Evolutionary conservation across 2,888 invertebrate species (phyloP), one percentile per base, ranked within the genome.

Genomic region (Drosophila anceps): DNA sequence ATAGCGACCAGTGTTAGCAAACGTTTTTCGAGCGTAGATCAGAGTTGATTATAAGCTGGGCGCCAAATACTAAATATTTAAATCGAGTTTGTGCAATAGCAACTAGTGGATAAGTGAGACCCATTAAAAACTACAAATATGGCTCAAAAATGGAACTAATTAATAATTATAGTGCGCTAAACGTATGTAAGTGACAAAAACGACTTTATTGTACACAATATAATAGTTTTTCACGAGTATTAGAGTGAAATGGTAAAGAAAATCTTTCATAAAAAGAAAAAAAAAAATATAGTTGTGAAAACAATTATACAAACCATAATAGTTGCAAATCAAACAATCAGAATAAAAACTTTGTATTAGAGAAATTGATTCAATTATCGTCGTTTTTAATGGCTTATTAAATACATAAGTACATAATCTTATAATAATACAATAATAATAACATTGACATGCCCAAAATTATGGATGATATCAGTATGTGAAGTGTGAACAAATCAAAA

Each of bases 251-350:
- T n/a, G 18, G n/a, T 37, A n/a, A 27, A 54, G 10, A 27, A 27
- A 37, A 12, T 7, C 8, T 4, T 18, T 18, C n/a, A 2, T 35
- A 35, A 15, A 39, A 9, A 60, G 29, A 8, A 60, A 39, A 18
- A 13, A 1, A 44, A 8, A n/a, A 12, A 60, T 20, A 37, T 33
- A 10, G 43, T 35, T n/a, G 18, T 24, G 24, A 50, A 20, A 53
- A 62, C 50, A 44, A 20, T 39, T 41, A 79, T 77, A 77, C 77
- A 77, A 79, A 77, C 77, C 77, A 77, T 63, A 66, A 27, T 46
- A 61, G 10, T 58, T 12, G 5, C 41, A 74, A 70, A 65, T 59
- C 24, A 74, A 74, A 74, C 54, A 71, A 59, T 29, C 33, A 13
- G 51, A 69, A 73, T 61, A 55, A 58, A 72, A 76, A 50, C 33